phyloP scores from a whole-genome alignment of 2,797 vertebrate genomes.

The Arnoldichthys spilopterus region DNA sequence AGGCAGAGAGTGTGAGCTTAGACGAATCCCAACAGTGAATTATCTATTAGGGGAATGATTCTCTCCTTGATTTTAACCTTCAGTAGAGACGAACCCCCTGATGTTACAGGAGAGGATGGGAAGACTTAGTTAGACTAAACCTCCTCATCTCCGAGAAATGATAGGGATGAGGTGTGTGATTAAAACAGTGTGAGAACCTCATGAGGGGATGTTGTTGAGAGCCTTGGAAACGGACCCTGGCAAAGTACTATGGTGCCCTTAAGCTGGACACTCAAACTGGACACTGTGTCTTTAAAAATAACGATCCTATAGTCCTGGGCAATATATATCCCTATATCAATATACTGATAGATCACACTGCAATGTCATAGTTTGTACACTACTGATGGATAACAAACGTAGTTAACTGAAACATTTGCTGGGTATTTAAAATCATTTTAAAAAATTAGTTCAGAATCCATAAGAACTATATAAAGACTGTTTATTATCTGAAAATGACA shows the following conservation, averaged over 20 bases:
- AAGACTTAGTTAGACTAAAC: constrained; percentile 1
- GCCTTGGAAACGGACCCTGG: neutral
- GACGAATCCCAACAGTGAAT: constrained; percentile 37
- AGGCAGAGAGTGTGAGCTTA: constrained; percentile 14
- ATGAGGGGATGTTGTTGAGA: neutral
- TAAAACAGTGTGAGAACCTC: neutral
- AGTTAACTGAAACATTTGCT: too few species aligned
- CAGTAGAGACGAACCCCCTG: constrained; percentile 9
- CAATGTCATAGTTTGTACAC: too few species aligned
- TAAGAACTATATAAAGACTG: too few species aligned
- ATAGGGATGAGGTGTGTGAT: neutral
- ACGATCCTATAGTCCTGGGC: too few species aligned
- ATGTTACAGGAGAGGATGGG: constrained; percentile 13
- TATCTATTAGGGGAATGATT: constrained; percentile 32
- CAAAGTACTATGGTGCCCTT: neutral
- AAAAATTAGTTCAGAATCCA: too few species aligned
- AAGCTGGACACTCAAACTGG: neutral
- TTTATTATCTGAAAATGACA: too few species aligned
- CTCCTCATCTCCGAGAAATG: constrained; percentile 1
- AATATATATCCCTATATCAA: too few species aligned
- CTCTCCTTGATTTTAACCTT: constrained; percentile 39
- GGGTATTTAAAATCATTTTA: too few species aligned
- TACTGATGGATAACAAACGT: too few species aligned
- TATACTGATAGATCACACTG: too few species aligned
- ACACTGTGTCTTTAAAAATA: neutral